phyloP scores from a whole-genome alignment of 1,140 invertebrate species.

The Hylaeus anthracinus region DNA sequence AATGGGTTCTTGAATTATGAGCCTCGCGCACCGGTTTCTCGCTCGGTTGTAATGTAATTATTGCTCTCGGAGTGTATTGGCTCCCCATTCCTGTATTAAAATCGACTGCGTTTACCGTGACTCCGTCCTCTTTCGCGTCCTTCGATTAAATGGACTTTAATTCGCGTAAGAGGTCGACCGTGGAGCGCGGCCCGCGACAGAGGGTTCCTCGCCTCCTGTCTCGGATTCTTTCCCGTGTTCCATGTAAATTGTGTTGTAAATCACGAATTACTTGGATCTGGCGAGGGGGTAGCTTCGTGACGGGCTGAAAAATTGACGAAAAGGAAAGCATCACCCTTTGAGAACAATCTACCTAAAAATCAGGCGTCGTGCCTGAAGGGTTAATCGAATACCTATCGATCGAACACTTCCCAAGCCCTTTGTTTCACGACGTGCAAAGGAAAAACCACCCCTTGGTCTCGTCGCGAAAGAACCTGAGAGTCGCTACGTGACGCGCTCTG shows the following conservation, averaged over 20 bases:
- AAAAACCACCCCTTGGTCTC: no score
- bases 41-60: constrained; percentile 73
- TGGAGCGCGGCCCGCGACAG: not conserved
- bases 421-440: no score
- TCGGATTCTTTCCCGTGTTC: not conserved
- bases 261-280: no score
- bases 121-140: not conserved
- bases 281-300: no score
- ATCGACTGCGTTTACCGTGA: constrained; percentile 66
- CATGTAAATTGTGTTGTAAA: constrained; percentile 5
- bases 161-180: constrained; percentile 67
- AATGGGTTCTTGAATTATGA: constrained; percentile 76
- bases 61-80: constrained; percentile 71
- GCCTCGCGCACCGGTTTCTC: constrained; percentile 50
- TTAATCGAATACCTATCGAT: no score
- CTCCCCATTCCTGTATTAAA: constrained; percentile 77
- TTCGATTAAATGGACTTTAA: constrained; percentile 78
- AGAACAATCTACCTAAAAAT: no score
- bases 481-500: no score
- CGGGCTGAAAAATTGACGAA: no score
- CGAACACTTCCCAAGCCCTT: no score
- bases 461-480: no score
- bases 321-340: no score
- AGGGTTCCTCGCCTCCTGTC: not conserved
- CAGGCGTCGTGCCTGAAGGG: no score